Base-by-base conservation (phyloP, 1,140 invertebrate genomes). In the Scaptomyza montana region DNA sequence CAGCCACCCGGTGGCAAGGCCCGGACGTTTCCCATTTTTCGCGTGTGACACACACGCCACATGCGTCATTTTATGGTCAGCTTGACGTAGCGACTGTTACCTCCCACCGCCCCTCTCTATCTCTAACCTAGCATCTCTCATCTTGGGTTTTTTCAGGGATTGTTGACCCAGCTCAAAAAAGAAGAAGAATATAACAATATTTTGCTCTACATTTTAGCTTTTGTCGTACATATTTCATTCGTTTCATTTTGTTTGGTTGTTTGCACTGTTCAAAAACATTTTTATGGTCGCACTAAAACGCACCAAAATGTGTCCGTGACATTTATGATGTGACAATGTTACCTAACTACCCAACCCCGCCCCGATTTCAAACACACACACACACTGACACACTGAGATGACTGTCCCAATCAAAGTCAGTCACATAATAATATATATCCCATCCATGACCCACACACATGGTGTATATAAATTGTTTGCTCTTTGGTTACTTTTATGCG, bases 291-390 rank as follows among this genome's bases (percentile, higher is more conserved):
- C 84, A 72, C 66, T 82, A 82, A 87, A 80, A 67, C 74, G 68
- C 50, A 74, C 75, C 30, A 33, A 72, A 82, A 84, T 82, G 79
- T 87, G 84, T 84, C 84, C 84, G 63, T 84, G 84, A 87, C 84
- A 89, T 87, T 87, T 87, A 87, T 87, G 84, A 89, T 82, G 80
- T 87, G 84, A 84, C 70, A 77, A 77, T 89, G 69, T 82, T 69
- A 64, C 82, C 82, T 72, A 69, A 67, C 77, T 59, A 72, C 36
- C 30, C 64, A 45, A 47, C 21, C 21, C 21, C 21, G 21, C 21
- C 2, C 21, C 21, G 21, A 25, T 4, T 25, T 2, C 21, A 16
- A 16, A 16, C 16, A 16, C 16, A 16, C 16, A 16, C 16, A 16
- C 16, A 16, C 16, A 16, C 16, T 16, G 16, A 16, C 16, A 33